phyloP scores from a whole-genome alignment of 92 coral and sea anemone species.

The Porites evermanni region DNA sequence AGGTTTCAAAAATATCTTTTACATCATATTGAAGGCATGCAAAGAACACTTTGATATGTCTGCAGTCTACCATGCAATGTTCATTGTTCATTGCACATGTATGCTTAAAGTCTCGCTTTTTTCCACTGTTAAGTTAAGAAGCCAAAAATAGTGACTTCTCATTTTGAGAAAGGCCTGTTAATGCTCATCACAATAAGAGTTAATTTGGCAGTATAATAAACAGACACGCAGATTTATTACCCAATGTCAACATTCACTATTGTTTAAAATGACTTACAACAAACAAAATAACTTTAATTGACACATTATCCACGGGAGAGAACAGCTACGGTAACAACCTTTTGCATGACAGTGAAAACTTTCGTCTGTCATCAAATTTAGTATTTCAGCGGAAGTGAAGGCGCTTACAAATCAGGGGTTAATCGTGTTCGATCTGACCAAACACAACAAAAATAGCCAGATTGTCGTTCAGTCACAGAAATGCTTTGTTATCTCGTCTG shows the following conservation, averaged over 20 bases:
- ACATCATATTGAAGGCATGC: neutral
- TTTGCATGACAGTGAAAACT: neutral
- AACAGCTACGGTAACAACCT: neutral
- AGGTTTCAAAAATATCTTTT: neutral
- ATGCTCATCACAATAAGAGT: neutral
- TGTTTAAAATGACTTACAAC: neutral
- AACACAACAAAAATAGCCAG: neutral
- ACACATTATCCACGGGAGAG: no score
- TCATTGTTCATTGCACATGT: no score
- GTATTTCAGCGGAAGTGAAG: neutral
- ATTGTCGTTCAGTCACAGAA: neutral
- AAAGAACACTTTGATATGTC: neutral
- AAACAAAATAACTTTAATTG: neutral
- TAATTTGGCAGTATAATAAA: neutral
- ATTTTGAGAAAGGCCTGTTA: neutral
- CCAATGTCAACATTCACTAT: neutral
- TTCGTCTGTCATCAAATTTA: slow-evolving; percentile 6
- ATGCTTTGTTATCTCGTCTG: neutral
- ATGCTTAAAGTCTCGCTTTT: neutral
- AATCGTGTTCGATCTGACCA: neutral
- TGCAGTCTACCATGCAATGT: neutral
- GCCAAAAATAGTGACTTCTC: neutral
- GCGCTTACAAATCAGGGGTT: neutral
- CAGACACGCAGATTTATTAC: neutral
- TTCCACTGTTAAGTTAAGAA: neutral